Evolutionary conservation across 2,888 invertebrate species (phyloP), one percentile per base, ranked within the genome.

Genomic region (Erebia ligea): DNA sequence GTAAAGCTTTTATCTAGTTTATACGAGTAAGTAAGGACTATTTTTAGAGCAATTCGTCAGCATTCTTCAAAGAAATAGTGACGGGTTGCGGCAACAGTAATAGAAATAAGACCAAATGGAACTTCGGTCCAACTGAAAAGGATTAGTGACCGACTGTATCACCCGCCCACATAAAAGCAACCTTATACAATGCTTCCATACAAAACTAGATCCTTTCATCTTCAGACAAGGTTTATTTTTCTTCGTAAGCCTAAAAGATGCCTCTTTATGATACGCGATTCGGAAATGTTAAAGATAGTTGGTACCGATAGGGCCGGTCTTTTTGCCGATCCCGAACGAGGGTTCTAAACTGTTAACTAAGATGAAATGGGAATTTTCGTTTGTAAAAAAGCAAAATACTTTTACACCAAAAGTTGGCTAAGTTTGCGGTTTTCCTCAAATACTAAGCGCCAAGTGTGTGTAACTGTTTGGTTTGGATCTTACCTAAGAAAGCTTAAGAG

Each of bases 91-190:
- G 84, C 83, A 85, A 84, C 85, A 81, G 81, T 83, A 81, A 84
- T 82, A 82, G 84, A 81, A 82, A 83, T 84, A 86, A 84, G 76
- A 82, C 79, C 78, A 84, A 85, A 86, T 86, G 83, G 81, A 83
- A 82, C 81, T 81, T 74, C 71, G 73, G 76, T 80, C 79, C 76
- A 71, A 75, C 80, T 80, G 81, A 82, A 76, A 79, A 78, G 77
- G 76, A 76, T 76, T 75, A 74, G 76, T 69, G 74, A 77, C 75
- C 71, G 71, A 71, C 70, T 69, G 69, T 72, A 70, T 70, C 64
- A 70, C 73, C 61, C 64, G 57, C 67, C 58, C 71, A 69, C 72
- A 76, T 72, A 68, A 75, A 72, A 72, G 67, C 64, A 48, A 57
- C 66, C 59, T 61, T 61, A 66, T 48, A 72, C 69, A 67, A 72